Evolutionary conservation across 2,797 vertebrate genomes (phyloP).

Genomic region (Tympanoctomys barrerae): DNA sequence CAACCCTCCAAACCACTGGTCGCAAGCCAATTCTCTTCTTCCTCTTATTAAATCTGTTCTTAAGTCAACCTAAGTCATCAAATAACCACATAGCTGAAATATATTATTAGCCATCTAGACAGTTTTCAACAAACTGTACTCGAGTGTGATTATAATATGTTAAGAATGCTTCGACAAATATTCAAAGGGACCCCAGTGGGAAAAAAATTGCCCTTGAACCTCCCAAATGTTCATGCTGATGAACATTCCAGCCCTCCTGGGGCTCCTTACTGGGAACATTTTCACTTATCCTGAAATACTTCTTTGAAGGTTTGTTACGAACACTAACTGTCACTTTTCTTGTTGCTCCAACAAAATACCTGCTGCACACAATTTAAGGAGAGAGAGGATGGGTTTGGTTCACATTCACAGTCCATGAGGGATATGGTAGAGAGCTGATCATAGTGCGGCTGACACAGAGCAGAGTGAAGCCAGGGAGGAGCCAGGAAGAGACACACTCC

Average conservation of each 20-base stretch:
- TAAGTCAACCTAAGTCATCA: not conserved
- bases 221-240: not conserved
- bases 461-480: not conserved
- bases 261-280: not conserved
- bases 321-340: not conserved
- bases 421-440: not conserved
- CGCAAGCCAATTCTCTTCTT: not conserved
- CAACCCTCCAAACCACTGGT: not conserved
- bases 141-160: not conserved
- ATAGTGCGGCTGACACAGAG: not conserved
- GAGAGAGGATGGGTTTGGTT: not conserved
- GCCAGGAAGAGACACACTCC: not conserved
- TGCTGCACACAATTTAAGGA: not conserved
- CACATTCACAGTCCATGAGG: not conserved
- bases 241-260: not conserved
- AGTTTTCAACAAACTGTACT: slow-evolving; percentile 2
- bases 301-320: not conserved
- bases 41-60: slow-evolving; percentile 8
- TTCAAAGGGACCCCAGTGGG: not conserved
- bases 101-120: not conserved
- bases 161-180: slow-evolving; percentile 22
- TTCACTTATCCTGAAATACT: not conserved
- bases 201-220: not conserved
- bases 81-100: not conserved
- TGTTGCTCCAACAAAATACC: not conserved